These are phyloP conservation scores for Girardinus metallicus DNA, from an alignment of 2,797 vertebrate genomes.

Conservation along the genomic window DNA sequence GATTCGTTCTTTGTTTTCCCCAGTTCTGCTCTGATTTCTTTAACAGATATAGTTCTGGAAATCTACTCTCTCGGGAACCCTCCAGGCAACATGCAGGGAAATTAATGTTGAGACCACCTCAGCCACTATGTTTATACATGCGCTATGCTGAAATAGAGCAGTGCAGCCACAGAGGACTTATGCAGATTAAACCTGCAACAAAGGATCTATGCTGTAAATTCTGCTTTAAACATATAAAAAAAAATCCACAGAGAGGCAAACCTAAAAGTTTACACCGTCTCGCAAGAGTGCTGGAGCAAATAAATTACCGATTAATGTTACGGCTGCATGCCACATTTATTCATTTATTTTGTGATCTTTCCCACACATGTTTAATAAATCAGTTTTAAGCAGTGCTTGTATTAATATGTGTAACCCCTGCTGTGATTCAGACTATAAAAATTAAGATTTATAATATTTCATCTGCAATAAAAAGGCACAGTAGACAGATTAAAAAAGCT, in stretches of 20 bases:
- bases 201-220: constrained; percentile 40
- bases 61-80: constrained; percentile 52
- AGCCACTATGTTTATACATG: constrained; percentile 46
- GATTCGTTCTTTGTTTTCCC: constrained; percentile 28
- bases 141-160: constrained; percentile 44
- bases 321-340: constrained; percentile 38
- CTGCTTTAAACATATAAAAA: constrained; percentile 20
- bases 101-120: constrained; percentile 41
- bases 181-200: constrained; percentile 48
- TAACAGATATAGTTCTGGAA: constrained; percentile 39
- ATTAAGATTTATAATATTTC: constrained; percentile 44
- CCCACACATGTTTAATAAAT: constrained; percentile 40
- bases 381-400: constrained; percentile 32
- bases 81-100: constrained; percentile 49
- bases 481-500: constrained; percentile 35
- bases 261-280: constrained; percentile 32
- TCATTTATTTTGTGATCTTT: constrained; percentile 47
- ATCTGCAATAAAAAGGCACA: constrained; percentile 26
- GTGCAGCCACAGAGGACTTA: constrained; percentile 39
- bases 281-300: constrained; percentile 46
- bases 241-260: constrained; percentile 29
- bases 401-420: constrained; percentile 28
- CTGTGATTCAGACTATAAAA: constrained; percentile 41
- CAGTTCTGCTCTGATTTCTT: constrained; percentile 43
- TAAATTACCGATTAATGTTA: constrained; percentile 45